These are phyloP conservation scores for Montipora capitata DNA, from an alignment of 92 coral and sea anemone genomes.

Conservation along the genomic window DNA sequence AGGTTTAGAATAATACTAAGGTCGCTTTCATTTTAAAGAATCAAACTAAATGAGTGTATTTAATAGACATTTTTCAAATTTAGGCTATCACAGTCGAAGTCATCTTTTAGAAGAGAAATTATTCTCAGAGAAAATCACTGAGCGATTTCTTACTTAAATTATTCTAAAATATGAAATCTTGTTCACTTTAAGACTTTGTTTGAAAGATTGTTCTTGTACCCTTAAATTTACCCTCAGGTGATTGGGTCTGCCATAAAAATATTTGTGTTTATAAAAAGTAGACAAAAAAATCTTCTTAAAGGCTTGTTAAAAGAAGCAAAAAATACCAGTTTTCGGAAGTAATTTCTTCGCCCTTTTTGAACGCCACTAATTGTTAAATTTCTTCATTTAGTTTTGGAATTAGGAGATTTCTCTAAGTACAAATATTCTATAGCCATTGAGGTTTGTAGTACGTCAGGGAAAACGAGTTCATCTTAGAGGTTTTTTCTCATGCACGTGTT, in stretches of 20 bases:
- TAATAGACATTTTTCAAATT: neutral
- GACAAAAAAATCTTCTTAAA: neutral
- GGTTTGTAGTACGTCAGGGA: neutral
- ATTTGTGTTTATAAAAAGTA: neutral
- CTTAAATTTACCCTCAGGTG: neutral
- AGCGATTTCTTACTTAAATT: neutral
- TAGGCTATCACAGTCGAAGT: neutral
- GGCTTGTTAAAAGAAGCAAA: neutral
- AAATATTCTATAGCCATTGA: neutral
- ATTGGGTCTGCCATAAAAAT: constrained; percentile 23
- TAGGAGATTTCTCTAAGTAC: neutral
- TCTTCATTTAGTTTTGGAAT: neutral
- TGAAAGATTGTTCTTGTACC: constrained; percentile 29
- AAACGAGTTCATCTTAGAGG: neutral
- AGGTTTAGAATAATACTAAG: neutral
- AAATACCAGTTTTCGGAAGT: neutral
- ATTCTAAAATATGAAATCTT: neutral
- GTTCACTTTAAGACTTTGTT: neutral
- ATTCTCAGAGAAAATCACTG: neutral
- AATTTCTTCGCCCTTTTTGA: no score
- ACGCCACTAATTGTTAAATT: neutral
- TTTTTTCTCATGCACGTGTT: neutral
- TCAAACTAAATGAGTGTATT: neutral
- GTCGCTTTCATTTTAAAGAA: neutral
- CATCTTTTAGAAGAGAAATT: neutral